These are phyloP conservation scores for Acyrthosiphon pisum DNA, from an alignment of 1,140 invertebrate species.

Conservation along the genomic window DNA sequence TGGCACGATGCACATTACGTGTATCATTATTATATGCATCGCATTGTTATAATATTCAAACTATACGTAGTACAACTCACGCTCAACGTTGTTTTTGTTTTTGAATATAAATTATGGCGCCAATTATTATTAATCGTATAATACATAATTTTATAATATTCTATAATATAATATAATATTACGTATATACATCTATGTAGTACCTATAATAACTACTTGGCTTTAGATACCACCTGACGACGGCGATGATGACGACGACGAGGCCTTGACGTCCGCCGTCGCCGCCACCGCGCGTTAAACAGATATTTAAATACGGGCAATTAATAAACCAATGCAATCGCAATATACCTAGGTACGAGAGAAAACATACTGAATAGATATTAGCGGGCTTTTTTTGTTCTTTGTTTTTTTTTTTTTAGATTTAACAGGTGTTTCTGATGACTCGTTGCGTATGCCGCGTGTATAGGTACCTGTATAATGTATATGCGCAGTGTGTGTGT, in stretches of 20 bases:
- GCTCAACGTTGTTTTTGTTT: neutral
- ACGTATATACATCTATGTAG: neutral
- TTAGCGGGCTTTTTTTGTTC: neutral
- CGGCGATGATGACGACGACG: neutral
- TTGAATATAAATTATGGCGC: neutral
- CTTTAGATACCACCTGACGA: conserved; percentile 15
- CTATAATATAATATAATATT: neutral
- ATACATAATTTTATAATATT: neutral
- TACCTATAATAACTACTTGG: neutral
- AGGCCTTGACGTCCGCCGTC: conserved; percentile 5
- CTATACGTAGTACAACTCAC: neutral
- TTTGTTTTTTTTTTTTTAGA: conserved; percentile 14
- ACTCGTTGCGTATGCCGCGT: neutral
- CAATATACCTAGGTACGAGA: neutral
- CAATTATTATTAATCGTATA: neutral
- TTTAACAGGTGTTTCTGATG: conserved; percentile 44
- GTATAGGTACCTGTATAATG: neutral
- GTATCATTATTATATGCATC: neutral
- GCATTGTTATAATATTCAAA: neutral
- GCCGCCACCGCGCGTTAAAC: neutral
- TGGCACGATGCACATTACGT: neutral
- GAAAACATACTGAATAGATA: conserved; percentile 28
- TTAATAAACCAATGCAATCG: conserved; percentile 51
- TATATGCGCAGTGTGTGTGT: neutral
- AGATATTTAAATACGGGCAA: conserved; percentile 44